These are phyloP conservation scores for Polydrusus tereticollis DNA, from an alignment of 2,888 invertebrate genomes.

Conservation along the genomic window DNA sequence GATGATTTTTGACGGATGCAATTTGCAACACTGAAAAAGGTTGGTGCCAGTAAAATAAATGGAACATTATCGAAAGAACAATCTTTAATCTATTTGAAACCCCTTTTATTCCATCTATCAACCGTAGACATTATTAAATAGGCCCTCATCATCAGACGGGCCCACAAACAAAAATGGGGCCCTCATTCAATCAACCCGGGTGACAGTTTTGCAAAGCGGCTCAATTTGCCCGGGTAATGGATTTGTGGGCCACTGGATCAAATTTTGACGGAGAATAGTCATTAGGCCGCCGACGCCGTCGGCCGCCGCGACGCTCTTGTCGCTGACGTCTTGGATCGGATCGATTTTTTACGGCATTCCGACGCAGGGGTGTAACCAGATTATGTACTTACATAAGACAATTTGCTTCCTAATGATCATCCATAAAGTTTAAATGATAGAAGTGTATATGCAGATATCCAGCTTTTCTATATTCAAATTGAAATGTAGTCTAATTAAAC, in stretches of 20 bases:
- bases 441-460: too few relatives aligned
- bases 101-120: slow-evolving; percentile 27
- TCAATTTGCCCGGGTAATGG: slow-evolving; percentile 38
- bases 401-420: too few relatives aligned
- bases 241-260: slow-evolving; percentile 37
- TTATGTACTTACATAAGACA: too few relatives aligned
- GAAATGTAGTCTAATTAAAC: too few relatives aligned
- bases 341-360: slow-evolving; percentile 13
- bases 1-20: too few relatives aligned
- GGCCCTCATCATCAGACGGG: slow-evolving; percentile 19
- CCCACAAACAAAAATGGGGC: slow-evolving; percentile 24
- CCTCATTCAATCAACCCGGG: slow-evolving; percentile 35
- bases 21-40: not conserved
- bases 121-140: slow-evolving; percentile 24
- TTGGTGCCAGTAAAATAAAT: not conserved
- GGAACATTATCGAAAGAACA: not conserved
- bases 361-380: not conserved
- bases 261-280: slow-evolving; percentile 33
- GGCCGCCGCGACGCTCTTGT: slow-evolving; percentile 6
- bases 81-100: not conserved
- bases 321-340: slow-evolving; percentile 2
- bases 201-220: slow-evolving; percentile 33
- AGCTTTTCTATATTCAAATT: too few relatives aligned
- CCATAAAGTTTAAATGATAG: too few relatives aligned
- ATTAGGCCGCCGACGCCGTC: slow-evolving; percentile 13